These are phyloP conservation scores for Chironex yamaguchii DNA, from an alignment of 30 jellyfish, hydroid and myxozoan genomes.

Conservation along the genomic window DNA sequence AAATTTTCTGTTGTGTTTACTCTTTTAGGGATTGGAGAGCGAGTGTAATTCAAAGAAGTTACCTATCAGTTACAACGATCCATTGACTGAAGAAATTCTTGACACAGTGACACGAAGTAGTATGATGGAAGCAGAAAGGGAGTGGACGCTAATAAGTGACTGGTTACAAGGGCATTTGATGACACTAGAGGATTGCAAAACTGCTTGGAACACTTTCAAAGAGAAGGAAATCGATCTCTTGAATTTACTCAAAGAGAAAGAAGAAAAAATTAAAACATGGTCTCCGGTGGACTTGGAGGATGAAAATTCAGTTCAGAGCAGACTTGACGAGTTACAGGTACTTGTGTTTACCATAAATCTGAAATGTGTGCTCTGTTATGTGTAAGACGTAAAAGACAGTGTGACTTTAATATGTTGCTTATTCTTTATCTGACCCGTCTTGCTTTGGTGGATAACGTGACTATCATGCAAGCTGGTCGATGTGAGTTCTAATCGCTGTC, in stretches of 20 bases:
- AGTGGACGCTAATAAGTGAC: constrained; percentile 72
- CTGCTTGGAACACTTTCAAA: constrained; percentile 85
- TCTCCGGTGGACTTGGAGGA: constrained; percentile 89
- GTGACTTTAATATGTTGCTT: too few species aligned
- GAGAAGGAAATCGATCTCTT: constrained; percentile 75
- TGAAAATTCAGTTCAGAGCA: constrained; percentile 77
- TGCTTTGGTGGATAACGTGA: too few species aligned
- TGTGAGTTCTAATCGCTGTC: too few species aligned
- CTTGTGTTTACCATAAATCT: too few species aligned
- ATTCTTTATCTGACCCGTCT: too few species aligned
- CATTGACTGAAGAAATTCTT: not conserved
- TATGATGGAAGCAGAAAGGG: constrained; percentile 80
- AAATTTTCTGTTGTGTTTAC: not conserved
- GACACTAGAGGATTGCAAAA: constrained; percentile 65
- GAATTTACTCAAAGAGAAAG: constrained; percentile 83
- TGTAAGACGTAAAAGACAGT: too few species aligned
- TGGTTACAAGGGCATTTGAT: constrained; percentile 80
- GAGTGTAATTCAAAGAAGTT: not conserved
- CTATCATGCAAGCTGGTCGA: too few species aligned
- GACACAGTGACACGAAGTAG: constrained; percentile 33
- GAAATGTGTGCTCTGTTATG: too few species aligned
- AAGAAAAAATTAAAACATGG: constrained; percentile 68
- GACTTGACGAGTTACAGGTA: constrained; percentile 64
- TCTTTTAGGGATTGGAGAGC: not conserved
- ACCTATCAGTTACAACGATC: constrained; percentile 17